Percentiles rank a stretch among this genome's conserved stretches.
Evolutionary conservation across 2,888 invertebrate species (phyloP).

Genomic region (Lacanobia oleracea): DNA sequence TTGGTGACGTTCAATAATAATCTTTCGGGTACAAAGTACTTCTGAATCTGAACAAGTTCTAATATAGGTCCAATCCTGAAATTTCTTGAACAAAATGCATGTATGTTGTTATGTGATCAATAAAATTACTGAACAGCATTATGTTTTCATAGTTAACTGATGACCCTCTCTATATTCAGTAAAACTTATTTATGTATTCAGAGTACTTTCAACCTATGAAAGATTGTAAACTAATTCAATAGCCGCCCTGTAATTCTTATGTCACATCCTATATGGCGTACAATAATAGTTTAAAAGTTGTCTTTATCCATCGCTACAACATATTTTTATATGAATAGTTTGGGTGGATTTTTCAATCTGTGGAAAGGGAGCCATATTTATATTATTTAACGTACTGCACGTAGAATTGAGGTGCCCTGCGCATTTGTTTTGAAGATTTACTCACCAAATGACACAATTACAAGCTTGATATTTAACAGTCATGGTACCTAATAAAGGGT

Average conservation of each 20-base stretch:
- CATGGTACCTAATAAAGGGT: slow-evolving; percentile 60
- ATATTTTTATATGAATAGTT: neutral
- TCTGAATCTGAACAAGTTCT: neutral
- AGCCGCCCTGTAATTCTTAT: no score
- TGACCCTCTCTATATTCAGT: no score
- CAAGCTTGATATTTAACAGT: slow-evolving; percentile 60
- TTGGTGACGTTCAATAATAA: no score
- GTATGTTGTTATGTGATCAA: no score
- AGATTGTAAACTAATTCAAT: neutral
- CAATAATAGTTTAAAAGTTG: neutral
- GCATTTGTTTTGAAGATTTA: slow-evolving; percentile 30
- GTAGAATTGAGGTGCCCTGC: slow-evolving; percentile 32
- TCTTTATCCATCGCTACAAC: neutral
- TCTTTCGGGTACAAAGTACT: no score
- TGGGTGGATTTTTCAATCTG: no score
- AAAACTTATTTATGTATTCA: neutral
- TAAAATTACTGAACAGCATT: neutral
- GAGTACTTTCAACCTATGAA: neutral
- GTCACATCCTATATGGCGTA: no score
- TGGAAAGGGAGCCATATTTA: slow-evolving; percentile 17
- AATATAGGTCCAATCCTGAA: neutral
- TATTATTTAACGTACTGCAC: slow-evolving; percentile 28
- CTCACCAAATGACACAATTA: slow-evolving; percentile 30
- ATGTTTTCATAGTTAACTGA: neutral
- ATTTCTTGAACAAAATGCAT: no score